These are phyloP conservation scores for Enteromius trimaculatus DNA, from an alignment of 2,797 vertebrate species.

Conservation along the genomic window DNA sequence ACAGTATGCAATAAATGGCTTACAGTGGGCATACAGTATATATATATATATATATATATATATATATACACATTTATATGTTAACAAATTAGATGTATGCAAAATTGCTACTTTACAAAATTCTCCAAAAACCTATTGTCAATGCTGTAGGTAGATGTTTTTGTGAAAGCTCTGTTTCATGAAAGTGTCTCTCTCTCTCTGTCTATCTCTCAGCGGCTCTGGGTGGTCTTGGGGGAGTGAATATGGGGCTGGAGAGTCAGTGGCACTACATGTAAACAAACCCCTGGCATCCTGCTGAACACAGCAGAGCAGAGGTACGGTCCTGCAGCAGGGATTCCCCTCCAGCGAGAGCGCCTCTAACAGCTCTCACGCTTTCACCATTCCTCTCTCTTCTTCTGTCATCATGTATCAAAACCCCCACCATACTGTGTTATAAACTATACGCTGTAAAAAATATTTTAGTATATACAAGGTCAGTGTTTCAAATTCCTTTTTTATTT, in stretches of 20 bases:
- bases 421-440: neutral
- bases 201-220: constrained; percentile 81
- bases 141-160: neutral
- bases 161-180: neutral
- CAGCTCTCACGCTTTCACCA: neutral
- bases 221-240: constrained; percentile 88
- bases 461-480: neutral
- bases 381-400: neutral
- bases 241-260: constrained; percentile 94
- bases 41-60: neutral
- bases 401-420: neutral
- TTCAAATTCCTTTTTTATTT: neutral
- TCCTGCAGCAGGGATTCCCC: constrained; percentile 1
- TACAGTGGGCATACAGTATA: neutral
- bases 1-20: neutral
- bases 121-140: neutral
- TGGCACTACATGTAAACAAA: constrained; percentile 95
- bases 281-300: constrained; percentile 78
- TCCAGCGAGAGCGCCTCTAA: neutral
- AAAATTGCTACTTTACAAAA: neutral
- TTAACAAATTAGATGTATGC: neutral
- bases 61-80: neutral
- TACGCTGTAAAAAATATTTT: neutral
- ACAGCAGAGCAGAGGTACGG: constrained; percentile 40
- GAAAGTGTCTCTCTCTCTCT: constrained; percentile 15